These are phyloP conservation scores for Pangasius larnaudii DNA, from an alignment of 2,797 vertebrate genomes.

Conservation along the genomic window DNA sequence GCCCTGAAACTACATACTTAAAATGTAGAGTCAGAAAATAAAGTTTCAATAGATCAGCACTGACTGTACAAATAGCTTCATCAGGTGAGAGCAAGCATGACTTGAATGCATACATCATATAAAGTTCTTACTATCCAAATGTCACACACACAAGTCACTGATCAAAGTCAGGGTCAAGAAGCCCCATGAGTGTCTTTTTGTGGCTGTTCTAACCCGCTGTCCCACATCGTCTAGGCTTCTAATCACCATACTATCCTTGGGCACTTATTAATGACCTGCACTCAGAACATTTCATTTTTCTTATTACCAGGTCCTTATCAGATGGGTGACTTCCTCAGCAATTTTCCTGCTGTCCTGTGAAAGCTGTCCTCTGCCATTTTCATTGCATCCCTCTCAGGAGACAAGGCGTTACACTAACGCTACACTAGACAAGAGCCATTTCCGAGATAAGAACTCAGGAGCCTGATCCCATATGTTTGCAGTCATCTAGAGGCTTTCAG, in stretches of 20 bases:
- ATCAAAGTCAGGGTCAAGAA: conserved; percentile 65
- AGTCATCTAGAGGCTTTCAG: not conserved
- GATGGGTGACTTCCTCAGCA: conserved; percentile 63
- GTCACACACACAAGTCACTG: conserved; percentile 55
- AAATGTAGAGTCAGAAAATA: conserved; percentile 24
- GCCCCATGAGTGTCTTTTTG: conserved; percentile 52
- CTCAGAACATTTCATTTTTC: conserved; percentile 62
- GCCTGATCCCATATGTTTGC: not conserved
- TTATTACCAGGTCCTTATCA: conserved; percentile 66
- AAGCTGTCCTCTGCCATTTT: conserved; percentile 43
- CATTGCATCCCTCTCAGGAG: conserved; percentile 36
- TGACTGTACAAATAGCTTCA: conserved; percentile 40
- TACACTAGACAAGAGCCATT: conserved; percentile 45
- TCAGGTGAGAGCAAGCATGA: conserved; percentile 26
- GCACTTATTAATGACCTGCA: conserved; percentile 61
- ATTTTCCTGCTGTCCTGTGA: conserved; percentile 62
- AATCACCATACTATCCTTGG: conserved; percentile 60
- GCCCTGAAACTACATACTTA: conserved; percentile 21
- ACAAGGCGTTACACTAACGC: conserved; percentile 36
- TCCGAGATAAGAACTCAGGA: conserved; percentile 50
- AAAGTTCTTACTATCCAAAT: conserved; percentile 33
- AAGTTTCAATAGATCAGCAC: conserved; percentile 34
- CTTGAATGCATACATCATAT: conserved; percentile 46
- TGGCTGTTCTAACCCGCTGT: conserved; percentile 25
- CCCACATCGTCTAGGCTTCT: conserved; percentile 38